A percentile compares a stretch with the other conserved stretches of the same genome.
Evolutionary conservation across 2,113 vertebrate species (phyloP).

Genomic region (Eolophus roseicapilla): DNA sequence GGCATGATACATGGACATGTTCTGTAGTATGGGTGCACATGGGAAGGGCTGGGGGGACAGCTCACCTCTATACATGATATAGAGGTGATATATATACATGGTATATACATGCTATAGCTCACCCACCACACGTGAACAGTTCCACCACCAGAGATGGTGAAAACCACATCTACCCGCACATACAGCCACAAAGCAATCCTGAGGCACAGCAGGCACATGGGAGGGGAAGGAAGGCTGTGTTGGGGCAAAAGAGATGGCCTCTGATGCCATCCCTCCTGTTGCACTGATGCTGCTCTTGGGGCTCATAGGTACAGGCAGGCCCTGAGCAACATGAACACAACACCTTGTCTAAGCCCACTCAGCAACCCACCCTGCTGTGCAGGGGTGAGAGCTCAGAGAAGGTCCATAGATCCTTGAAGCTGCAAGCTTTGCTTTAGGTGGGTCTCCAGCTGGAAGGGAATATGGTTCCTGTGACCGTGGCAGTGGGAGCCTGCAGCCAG

Average conservation of each 20-base stretch:
- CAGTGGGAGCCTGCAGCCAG: background rate
- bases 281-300: background rate
- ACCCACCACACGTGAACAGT: background rate
- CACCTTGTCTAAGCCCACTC: background rate
- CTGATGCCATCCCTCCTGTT: background rate
- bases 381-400: background rate
- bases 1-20: accelerated
- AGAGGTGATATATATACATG: no score
- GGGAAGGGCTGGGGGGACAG: background rate
- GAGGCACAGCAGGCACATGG: background rate
- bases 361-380: background rate
- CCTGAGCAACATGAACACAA: background rate
- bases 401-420: background rate
- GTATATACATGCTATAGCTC: no score
- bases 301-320: no score
- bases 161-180: background rate
- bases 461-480: background rate
- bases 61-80: background rate
- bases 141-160: background rate
- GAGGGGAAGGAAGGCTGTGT: background rate
- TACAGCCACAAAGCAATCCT: background rate
- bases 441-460: background rate
- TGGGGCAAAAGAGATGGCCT: background rate
- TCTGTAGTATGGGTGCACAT: no score
- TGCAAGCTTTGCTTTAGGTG: background rate